Base-by-base conservation (phyloP, 2,888 invertebrate species). In the Monoplex corrugatus region DNA sequence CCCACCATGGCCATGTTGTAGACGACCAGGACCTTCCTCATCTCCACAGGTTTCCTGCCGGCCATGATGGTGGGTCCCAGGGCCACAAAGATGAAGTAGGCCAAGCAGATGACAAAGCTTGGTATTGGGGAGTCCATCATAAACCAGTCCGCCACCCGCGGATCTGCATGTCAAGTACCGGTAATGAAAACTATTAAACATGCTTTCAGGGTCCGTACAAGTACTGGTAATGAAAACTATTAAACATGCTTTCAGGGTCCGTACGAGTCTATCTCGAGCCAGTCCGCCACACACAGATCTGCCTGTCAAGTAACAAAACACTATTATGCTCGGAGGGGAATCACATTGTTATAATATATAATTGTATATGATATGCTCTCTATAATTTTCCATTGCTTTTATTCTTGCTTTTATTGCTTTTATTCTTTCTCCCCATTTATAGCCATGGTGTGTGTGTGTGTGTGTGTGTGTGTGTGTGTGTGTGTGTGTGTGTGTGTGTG, bases 81-180 rank as follows among this genome's bases (percentile, higher is more conserved):
- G 86, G 91, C 97, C 93, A 98, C 98, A 95, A 98, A 97, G 96
- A 98, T 97, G 92, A 98, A 98, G 96, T 98, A 99, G 94, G 97
- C 97, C 89, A 98, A 94, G 96, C 98, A 98, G 95, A 98, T 97
- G 89, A 97, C 96, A 88, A 98, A 95, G 92, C 98, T 98, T 84
- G 98, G 98, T 95, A 98, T 97, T 35, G 98, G 98, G 90, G 98
- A 98, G 94, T 97, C 97, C 98, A 98, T 98, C 97, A 99, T 97
- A 91, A 98, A 97, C 98, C 98, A 98, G 95, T 97, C 97, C 94
- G 97, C 98, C 88, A 98, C 98, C 92, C 99, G 97, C 80, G 98
- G 98, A 97, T 99, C 99, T 96, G 93, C 40, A 93, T 87, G 88
- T 32, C 68, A 50, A 89, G 72, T 83, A 57, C 6, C 63, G 45